Evolutionary conservation across 2,888 invertebrate species (phyloP), one percentile per base, ranked within the genome.

Genomic region (Pristionchus mayeri): DNA sequence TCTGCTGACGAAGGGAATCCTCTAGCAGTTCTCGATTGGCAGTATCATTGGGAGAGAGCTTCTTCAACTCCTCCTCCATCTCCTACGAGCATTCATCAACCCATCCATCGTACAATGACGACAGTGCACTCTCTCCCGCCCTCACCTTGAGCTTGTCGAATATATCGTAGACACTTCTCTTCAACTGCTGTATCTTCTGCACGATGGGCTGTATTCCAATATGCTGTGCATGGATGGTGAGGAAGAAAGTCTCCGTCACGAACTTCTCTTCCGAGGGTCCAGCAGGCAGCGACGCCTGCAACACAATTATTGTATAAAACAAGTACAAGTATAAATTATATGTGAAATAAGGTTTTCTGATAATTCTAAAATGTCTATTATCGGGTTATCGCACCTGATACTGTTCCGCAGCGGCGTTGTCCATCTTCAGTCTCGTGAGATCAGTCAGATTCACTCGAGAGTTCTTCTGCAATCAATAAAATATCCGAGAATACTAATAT

Each of bases 201-300:
- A 97, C 95, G 3, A 97, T 96, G 0, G 98, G 97, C 88, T 97
- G 95, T 84, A 98, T 95, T 13, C 97, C 96, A 85, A 98, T 95
- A 93, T 98, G 98, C 93, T 98, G 97, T 93, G 96, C 96, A 93
- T 97, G 97, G 60, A 98, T 94, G 0, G 98, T 97, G 76, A 98
- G 94, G 94, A 97, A 98, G 96, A 98, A 98, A 93, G 98, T 98
- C 90, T 97, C 96, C 0, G 98, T 98, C 87, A 97, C 96, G 94
- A 99, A 99, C 92, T 97, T 98, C 3, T 96, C 95, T 83, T 88
- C 88, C 0, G 60, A 27, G 37, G 63, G 44, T 30, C 44, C 44
- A 44, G 67, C 71, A 83, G 63, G 84, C 21, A 30, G 71, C 30
- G 37, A 87, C 18, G 40, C 88, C 88, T 89, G 52, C n/a, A 84